Evolutionary conservation across 2,797 vertebrate species (phyloP).

Genomic region (Iguana delicatissima): DNA sequence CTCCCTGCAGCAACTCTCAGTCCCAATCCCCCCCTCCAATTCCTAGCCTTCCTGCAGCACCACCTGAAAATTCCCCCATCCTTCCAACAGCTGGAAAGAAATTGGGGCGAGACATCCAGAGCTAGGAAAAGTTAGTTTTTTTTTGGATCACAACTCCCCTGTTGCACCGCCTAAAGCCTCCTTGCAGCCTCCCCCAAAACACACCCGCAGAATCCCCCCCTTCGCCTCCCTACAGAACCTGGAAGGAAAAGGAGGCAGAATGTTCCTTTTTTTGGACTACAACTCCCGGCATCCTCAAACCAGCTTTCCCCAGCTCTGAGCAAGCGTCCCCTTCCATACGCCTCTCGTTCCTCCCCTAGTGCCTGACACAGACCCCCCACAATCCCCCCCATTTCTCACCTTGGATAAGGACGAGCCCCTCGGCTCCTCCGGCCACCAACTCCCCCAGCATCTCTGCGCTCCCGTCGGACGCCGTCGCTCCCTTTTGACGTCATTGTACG

Average conservation of each 20-base stretch:
- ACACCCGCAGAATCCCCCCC: fast-evolving
- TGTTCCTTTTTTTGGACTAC: not conserved
- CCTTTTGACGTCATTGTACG: not conserved
- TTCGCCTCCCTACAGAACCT: not conserved
- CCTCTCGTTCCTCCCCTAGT: not conserved
- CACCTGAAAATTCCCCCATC: not conserved
- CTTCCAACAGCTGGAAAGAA: no score
- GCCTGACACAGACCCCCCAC: not conserved
- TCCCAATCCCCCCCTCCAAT: no score
- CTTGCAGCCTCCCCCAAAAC: not conserved
- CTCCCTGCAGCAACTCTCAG: no score
- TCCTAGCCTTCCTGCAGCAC: not conserved
- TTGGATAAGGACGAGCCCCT: slow-evolving; percentile 30
- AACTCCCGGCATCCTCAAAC: not conserved
- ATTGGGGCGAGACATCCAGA: no score
- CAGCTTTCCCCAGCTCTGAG: no score
- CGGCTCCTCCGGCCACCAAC: not conserved
- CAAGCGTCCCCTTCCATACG: no score
- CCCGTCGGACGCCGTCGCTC: not conserved
- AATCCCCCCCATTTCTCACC: not conserved
- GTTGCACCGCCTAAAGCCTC: no score
- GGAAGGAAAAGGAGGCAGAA: not conserved
- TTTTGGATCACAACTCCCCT: no score
- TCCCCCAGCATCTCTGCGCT: not conserved
- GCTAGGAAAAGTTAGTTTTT: no score